Conservation (phyloP, 2,888 invertebrate species). For the Trissolcus brochymenae region DNA sequence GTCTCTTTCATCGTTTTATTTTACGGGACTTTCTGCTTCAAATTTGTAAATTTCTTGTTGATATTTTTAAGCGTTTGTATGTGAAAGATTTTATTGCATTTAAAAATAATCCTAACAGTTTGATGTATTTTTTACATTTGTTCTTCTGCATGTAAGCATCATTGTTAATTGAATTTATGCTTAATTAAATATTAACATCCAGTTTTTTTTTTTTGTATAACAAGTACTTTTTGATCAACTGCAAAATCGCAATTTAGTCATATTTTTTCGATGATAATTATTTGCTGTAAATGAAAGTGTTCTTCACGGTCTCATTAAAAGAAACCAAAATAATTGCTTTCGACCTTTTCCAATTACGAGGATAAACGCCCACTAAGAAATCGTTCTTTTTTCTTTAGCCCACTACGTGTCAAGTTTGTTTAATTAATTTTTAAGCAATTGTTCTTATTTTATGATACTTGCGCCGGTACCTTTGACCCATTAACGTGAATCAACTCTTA, state of each 20-base stretch:
- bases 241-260: background rate
- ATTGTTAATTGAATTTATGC: no score
- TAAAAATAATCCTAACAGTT: no score
- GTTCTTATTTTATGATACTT: conserved; percentile 12
- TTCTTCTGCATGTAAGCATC: no score
- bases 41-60: no score
- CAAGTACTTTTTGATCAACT: background rate
- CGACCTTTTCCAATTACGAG: conserved; percentile 40
- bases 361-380: conserved; percentile 16
- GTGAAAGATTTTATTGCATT: no score
- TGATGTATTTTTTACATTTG: no score
- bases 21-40: no score
- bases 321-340: conserved; percentile 37
- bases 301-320: conserved; percentile 21
- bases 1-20: background rate
- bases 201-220: background rate
- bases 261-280: conserved; percentile 15
- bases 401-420: conserved; percentile 27
- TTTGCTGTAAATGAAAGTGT: conserved; percentile 23
- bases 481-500: conserved; percentile 29
- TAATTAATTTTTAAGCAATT: conserved; percentile 35
- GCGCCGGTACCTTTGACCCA: conserved; percentile 21
- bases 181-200: background rate
- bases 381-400: conserved; percentile 12
- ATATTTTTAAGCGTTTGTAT: no score